Conservation (phyloP, 2,797 vertebrate genomes). For the Telmatherina bonti region DNA sequence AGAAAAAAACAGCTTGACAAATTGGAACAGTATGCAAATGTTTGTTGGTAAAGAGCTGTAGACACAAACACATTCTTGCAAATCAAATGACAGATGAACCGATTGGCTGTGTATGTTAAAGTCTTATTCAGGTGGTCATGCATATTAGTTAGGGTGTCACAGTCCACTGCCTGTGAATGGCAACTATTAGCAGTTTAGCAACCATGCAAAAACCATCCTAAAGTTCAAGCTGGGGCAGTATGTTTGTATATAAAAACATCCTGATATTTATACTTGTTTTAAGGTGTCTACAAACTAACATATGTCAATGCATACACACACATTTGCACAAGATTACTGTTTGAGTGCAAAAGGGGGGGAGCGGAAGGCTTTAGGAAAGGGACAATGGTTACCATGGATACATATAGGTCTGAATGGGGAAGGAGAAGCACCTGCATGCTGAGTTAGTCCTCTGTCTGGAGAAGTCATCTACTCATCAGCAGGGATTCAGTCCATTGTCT, state of each 20-base stretch:
- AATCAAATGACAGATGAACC: not conserved
- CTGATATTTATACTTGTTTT: constrained; percentile 12
- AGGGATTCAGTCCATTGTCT: constrained; percentile 74
- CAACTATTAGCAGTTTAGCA: constrained; percentile 30
- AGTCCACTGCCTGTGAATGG: constrained; percentile 47
- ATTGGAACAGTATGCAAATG: no score
- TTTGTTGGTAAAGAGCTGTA: not conserved
- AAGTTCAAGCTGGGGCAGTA: constrained; percentile 4
- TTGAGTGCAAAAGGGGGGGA: constrained; percentile 7
- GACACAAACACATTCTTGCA: not conserved
- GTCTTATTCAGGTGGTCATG: constrained; percentile 22
- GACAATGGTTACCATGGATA: constrained; percentile 78
- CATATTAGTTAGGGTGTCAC: constrained; percentile 28
- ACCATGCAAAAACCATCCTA: constrained; percentile 14
- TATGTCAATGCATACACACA: not conserved
- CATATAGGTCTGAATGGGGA: constrained; percentile 60
- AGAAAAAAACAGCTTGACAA: no score
- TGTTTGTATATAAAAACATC: not conserved
- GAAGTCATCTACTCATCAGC: constrained; percentile 71
- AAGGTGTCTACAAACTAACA: constrained; percentile 4
- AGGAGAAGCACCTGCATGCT: constrained; percentile 76
- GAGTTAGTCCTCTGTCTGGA: constrained; percentile 62
- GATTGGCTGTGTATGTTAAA: constrained; percentile 26
- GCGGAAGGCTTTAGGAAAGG: constrained; percentile 63
- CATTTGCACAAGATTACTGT: not conserved